Evolutionary conservation across 2,113 vertebrate species (phyloP), one percentile per base, ranked within the genome.

Genomic region (Amphilophus citrinellus): DNA sequence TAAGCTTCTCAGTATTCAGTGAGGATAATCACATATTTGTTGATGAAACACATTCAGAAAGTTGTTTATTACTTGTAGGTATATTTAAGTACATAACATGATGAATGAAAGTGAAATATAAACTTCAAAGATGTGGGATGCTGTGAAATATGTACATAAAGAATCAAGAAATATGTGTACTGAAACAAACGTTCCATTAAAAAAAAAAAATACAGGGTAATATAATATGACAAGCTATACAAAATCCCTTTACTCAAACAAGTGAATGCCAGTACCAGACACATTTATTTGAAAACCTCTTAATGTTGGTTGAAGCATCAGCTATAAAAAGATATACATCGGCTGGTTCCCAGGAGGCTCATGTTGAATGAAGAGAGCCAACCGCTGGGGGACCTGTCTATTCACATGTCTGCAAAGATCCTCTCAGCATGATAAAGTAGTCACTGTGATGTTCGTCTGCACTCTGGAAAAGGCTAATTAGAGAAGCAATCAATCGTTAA

Each of bases 381-480:
- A 71, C 79, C 82, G 88, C 88, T 81, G 78, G 79, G 83, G 79
- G 82, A 86, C 27, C 32, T 84, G 90, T 91, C 91, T 88, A 22
- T 88, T 91, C 82, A 85, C 89, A 90, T 90, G 88, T 92, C 83
- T 79, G 75, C 81, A 84, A 76, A 88, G 85, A 93, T 86, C 80
- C 76, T 71, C 90, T 56, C 92, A 92, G 88, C 88, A 84, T 90
- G 89, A 90, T 92, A 75, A 93, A 94, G 88, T 84, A 86, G 89
- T 90, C 88, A 77, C 85, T 83, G 84, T 90, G 89, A 93, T 93
- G 89, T 93, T 82, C 42, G 15, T 76, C 80, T 88, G 80, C 89
- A 86, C 82, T 71, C 79, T 90, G 83, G 78, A 91, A 91, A 90
- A 89, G 87, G 80, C 82, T 94, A 95, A 96, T 96, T 94, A 94